These are phyloP conservation scores for Eulacestoma nigropectus DNA, from an alignment of 2,113 vertebrate species.

Conservation along the genomic window DNA sequence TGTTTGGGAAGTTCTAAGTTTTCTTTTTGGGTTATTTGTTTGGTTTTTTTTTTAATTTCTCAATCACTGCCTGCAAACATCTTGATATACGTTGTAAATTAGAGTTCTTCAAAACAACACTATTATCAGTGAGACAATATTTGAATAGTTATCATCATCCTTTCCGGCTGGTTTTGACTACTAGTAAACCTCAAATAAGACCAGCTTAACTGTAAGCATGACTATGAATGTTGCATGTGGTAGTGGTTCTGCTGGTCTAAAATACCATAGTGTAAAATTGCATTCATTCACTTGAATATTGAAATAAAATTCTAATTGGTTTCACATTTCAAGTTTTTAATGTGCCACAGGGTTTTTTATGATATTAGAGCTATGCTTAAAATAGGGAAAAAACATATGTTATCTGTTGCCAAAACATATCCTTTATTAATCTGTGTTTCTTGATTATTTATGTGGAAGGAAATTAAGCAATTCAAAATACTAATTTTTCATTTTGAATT, in stretches of 20 bases:
- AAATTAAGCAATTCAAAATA: not conserved
- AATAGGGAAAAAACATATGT: not conserved
- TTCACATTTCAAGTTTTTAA: not conserved
- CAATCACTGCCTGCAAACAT: not conserved
- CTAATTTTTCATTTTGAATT: not conserved
- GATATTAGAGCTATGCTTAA: not conserved
- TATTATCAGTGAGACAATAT: not conserved
- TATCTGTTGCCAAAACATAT: not conserved
- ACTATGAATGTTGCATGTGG: not conserved
- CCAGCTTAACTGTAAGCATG: not conserved
- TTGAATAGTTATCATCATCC: not conserved
- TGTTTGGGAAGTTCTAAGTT: not conserved
- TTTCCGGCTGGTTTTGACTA: not conserved
- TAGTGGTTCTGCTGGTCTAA: not conserved
- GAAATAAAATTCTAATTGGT: not conserved
- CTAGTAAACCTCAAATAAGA: not conserved
- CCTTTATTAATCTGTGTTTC: not conserved
- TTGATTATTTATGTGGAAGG: not conserved
- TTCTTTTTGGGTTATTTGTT: not conserved
- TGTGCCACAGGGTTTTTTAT: not conserved
- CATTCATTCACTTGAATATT: not conserved
- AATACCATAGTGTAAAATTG: not conserved
- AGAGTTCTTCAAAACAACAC: not conserved
- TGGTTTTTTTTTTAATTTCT: not conserved
- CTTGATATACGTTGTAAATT: not conserved